Conservation (phyloP, 1,140 invertebrate genomes). For the Rhopalosiphum padi region DNA sequence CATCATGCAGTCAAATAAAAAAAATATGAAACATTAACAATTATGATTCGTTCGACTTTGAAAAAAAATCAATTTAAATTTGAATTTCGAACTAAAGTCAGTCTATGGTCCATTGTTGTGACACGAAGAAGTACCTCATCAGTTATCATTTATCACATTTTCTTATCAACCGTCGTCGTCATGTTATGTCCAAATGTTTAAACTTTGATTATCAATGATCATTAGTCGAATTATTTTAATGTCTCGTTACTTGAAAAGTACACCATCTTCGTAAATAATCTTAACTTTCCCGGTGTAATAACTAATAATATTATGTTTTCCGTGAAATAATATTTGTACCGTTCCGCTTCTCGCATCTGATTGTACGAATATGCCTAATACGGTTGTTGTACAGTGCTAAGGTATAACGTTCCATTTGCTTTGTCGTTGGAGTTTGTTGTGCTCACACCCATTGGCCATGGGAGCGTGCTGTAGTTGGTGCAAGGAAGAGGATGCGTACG, state of each 20-base stretch:
- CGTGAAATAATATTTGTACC: not conserved
- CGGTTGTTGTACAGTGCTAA: not conserved
- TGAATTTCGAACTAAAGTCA: not conserved
- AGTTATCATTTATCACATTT: not conserved
- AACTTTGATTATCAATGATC: not conserved
- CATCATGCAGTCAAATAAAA: too few species aligned
- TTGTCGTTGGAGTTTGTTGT: not conserved
- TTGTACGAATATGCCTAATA: not conserved
- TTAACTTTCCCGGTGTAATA: not conserved
- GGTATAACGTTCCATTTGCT: not conserved
- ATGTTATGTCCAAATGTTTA: not conserved
- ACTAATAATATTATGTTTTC: not conserved
- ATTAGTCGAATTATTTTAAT: not conserved
- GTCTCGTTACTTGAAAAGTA: not conserved
- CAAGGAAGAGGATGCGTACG: slow-evolving; percentile 14
- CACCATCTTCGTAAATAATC: not conserved
- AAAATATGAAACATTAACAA: too few species aligned
- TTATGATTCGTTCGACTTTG: not conserved
- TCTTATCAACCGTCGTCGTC: not conserved
- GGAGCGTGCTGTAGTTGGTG: slow-evolving; percentile 52
- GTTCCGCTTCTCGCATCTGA: not conserved
- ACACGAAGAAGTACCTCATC: not conserved
- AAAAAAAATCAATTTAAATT: not conserved
- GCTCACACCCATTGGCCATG: not conserved
- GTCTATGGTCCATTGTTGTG: not conserved